These are phyloP conservation scores for Oscheius sp. DNA, from an alignment of 2,888 invertebrate genomes.

Conservation along the genomic window DNA sequence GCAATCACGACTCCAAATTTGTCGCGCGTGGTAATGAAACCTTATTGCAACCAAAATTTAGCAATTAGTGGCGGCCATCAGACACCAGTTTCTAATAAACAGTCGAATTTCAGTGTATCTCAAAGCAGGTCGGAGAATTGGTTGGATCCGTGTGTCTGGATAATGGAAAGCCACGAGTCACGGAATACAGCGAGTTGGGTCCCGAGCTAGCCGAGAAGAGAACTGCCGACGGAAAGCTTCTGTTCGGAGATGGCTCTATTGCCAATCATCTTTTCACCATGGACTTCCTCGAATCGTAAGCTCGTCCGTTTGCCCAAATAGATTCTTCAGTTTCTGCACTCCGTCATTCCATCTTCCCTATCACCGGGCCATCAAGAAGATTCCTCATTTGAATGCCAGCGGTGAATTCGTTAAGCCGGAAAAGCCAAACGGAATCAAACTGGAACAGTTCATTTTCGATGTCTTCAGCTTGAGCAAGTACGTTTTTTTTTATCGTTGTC, in stretches of 20 bases:
- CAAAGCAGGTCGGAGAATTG: slow-evolving; percentile 51
- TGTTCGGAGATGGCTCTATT: slow-evolving; percentile 95
- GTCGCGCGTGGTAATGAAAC: neutral
- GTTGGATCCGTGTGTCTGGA: slow-evolving; percentile 57
- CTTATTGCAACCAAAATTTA: neutral
- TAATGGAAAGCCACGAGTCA: slow-evolving; percentile 77
- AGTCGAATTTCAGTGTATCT: slow-evolving; percentile 42
- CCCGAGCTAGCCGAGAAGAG: slow-evolving; percentile 83
- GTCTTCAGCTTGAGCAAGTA: slow-evolving; percentile 91
- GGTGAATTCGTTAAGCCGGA: slow-evolving; percentile 80
- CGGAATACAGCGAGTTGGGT: slow-evolving; percentile 96
- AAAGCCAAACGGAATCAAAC: slow-evolving; percentile 93
- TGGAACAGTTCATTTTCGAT: slow-evolving; percentile 99
- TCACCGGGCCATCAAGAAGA: slow-evolving; percentile 97
- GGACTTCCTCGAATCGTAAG: slow-evolving; percentile 81
- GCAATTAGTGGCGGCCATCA: neutral
- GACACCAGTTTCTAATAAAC: neutral
- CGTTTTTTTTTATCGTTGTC: slow-evolving; percentile 52
- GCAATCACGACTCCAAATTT: slow-evolving; percentile 17
- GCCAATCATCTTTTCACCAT: slow-evolving; percentile 96
- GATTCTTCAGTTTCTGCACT: slow-evolving; percentile 63
- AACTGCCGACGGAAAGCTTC: slow-evolving; percentile 79
- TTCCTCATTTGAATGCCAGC: slow-evolving; percentile 82
- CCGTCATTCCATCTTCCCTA: slow-evolving; percentile 84
- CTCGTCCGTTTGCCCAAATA: neutral